These are phyloP conservation scores for Clusia tigrina DNA, from an alignment of 2,888 invertebrate species.

Conservation along the genomic window DNA sequence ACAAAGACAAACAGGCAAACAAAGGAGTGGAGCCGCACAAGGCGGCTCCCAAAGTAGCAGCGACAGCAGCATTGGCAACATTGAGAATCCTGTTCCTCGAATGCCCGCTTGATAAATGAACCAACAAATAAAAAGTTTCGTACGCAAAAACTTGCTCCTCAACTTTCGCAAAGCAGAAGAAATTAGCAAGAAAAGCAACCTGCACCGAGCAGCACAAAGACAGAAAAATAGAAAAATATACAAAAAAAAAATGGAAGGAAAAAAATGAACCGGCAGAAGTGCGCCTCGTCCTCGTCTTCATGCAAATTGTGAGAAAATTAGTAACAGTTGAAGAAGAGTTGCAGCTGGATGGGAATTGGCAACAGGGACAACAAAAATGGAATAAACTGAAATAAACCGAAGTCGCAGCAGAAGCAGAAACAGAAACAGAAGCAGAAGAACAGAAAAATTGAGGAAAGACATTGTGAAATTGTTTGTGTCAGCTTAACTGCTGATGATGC, in stretches of 20 bases:
- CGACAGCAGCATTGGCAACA: slow-evolving; percentile 1
- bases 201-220: background rate
- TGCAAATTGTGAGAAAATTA: slow-evolving; percentile 25
- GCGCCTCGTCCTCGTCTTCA: too few relatives aligned
- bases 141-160: background rate
- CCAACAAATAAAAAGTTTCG: slow-evolving; percentile 24
- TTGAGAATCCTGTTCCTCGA: slow-evolving; percentile 3
- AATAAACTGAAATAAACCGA: background rate
- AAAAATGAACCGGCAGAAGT: too few relatives aligned
- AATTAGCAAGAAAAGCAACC: slow-evolving; percentile 21
- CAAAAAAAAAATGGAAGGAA: background rate
- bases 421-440: background rate
- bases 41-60: background rate
- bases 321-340: slow-evolving; percentile 14
- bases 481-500: slow-evolving; percentile 5
- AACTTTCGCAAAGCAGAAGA: slow-evolving; percentile 6
- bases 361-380: too few relatives aligned
- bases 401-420: background rate
- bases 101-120: slow-evolving; percentile 27
- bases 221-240: background rate
- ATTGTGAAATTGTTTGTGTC: background rate
- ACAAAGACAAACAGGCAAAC: slow-evolving; percentile 10
- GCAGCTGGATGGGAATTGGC: too few relatives aligned
- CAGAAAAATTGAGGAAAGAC: background rate
- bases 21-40: background rate